Percentiles rank a stretch among this genome's conserved stretches.
phyloP scores from a whole-genome alignment of 2,797 vertebrate species.

The Scleropages formosus region DNA sequence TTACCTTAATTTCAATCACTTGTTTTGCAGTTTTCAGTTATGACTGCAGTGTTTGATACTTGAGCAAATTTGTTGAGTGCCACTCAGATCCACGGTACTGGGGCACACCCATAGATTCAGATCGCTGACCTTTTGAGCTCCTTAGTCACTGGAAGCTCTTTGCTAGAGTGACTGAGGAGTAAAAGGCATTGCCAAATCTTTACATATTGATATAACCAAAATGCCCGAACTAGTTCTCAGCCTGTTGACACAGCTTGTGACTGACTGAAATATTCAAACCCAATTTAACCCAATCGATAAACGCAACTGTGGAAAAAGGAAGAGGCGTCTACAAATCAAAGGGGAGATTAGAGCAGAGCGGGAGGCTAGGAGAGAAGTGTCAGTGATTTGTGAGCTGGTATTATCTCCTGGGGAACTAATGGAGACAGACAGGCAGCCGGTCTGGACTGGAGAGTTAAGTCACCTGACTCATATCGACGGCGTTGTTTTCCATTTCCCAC shows the following conservation, averaged over 20 bases:
- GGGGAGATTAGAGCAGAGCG: constrained; percentile 23
- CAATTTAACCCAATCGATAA: constrained; percentile 39
- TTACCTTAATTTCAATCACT: too few species aligned
- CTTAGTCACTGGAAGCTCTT: not conserved
- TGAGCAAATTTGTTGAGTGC: constrained; percentile 1
- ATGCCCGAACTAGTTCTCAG: constrained; percentile 19
- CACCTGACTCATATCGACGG: constrained; percentile 48
- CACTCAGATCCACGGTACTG: not conserved
- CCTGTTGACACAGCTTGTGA: constrained; percentile 11
- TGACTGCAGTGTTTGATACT: not conserved
- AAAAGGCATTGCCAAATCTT: constrained; percentile 15
- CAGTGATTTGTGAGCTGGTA: constrained; percentile 16
- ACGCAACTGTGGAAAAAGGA: constrained; percentile 12
- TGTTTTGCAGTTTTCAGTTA: too few species aligned
- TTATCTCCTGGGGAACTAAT: constrained; percentile 15
- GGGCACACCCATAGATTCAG: not conserved
- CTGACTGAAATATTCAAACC: constrained; percentile 36
- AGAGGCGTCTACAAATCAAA: constrained; percentile 25
- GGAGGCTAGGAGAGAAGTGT: constrained; percentile 19
- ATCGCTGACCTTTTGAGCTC: not conserved
- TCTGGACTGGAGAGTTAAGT: constrained; percentile 43
- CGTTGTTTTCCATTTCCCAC: constrained; percentile 40
- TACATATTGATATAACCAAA: constrained; percentile 12
- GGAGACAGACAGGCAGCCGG: constrained; percentile 3
- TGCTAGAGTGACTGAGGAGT: not conserved